Conservation (phyloP, 1,140 invertebrate species). For the Megalonaias nervosa region DNA sequence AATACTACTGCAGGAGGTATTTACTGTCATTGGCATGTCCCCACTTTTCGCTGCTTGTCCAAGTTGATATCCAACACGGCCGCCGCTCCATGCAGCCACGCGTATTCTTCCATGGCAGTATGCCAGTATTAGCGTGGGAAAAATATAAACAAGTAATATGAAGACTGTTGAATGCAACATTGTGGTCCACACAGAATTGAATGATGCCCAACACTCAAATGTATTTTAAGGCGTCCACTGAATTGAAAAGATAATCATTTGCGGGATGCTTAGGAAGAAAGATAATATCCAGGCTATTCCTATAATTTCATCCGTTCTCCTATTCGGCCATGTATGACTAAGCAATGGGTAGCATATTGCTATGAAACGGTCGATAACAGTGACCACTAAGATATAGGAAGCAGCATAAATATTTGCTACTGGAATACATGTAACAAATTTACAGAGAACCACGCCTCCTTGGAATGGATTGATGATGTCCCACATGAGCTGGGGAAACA, state of each 20-base stretch:
- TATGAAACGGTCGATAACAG: constrained; percentile 89
- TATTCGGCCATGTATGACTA: constrained; percentile 61
- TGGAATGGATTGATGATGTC: constrained; percentile 79
- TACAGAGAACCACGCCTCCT: constrained; percentile 78
- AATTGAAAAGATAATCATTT: constrained; percentile 71
- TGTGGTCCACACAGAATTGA: constrained; percentile 63
- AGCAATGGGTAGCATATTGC: constrained; percentile 82
- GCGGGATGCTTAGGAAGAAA: constrained; percentile 78
- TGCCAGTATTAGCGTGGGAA: constrained; percentile 48
- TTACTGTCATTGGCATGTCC: constrained; percentile 48
- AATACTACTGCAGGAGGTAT: constrained; percentile 50
- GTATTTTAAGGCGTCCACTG: constrained; percentile 33
- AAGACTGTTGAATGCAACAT: constrained; percentile 46
- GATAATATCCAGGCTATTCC: constrained; percentile 77
- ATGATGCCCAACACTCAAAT: constrained; percentile 80
- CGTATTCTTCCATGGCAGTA: constrained; percentile 77
- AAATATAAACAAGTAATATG: constrained; percentile 45
- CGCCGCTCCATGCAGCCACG: constrained; percentile 73
- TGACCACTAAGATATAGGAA: constrained; percentile 93
- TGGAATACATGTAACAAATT: constrained; percentile 79
- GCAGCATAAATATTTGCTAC: constrained; percentile 93
- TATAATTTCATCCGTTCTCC: constrained; percentile 70
- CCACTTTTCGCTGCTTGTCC: constrained; percentile 12
- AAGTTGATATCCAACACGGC: constrained; percentile 14
- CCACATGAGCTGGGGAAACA: constrained; percentile 83